These are phyloP conservation scores for Diorhabda elongata DNA, from an alignment of 1,140 invertebrate species.

Conservation along the genomic window DNA sequence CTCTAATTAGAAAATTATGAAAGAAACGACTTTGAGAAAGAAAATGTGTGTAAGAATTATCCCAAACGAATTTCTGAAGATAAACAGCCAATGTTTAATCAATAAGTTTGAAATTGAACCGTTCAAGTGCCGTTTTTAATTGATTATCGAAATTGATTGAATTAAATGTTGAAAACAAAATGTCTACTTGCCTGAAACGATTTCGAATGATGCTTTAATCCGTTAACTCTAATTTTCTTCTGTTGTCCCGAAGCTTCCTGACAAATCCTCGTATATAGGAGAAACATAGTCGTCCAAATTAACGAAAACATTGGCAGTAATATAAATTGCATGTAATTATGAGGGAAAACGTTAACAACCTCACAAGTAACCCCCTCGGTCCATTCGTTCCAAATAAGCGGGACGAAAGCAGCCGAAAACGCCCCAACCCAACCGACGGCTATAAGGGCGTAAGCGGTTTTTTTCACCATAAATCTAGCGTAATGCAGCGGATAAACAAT, in stretches of 20 bases:
- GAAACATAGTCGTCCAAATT: constrained; percentile 66
- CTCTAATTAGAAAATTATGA: too few species aligned
- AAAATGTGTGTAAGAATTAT: too few species aligned
- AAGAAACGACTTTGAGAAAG: too few species aligned
- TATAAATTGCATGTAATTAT: constrained; percentile 60
- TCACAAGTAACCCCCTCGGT: constrained; percentile 36
- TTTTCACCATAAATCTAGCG: constrained; percentile 62
- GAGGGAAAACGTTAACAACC: constrained; percentile 47
- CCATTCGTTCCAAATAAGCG: constrained; percentile 71
- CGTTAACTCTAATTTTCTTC: constrained; percentile 55
- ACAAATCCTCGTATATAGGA: constrained; percentile 72
- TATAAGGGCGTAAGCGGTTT: constrained; percentile 57
- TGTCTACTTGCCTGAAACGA: constrained; percentile 56
- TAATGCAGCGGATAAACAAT: constrained; percentile 79
- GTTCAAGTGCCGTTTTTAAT: too few species aligned
- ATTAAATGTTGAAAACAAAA: neutral
- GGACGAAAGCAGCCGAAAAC: constrained; percentile 58
- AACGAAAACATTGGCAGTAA: constrained; percentile 64
- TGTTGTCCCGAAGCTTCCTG: constrained; percentile 64
- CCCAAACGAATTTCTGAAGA: too few species aligned
- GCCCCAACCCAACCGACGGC: constrained; percentile 60
- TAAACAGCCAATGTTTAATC: too few species aligned
- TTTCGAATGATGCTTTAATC: constrained; percentile 42
- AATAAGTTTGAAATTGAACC: too few species aligned
- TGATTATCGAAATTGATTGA: neutral